Evolutionary conservation across 2,888 invertebrate genomes (phyloP).

Genomic region (Ectobius pallidus): DNA sequence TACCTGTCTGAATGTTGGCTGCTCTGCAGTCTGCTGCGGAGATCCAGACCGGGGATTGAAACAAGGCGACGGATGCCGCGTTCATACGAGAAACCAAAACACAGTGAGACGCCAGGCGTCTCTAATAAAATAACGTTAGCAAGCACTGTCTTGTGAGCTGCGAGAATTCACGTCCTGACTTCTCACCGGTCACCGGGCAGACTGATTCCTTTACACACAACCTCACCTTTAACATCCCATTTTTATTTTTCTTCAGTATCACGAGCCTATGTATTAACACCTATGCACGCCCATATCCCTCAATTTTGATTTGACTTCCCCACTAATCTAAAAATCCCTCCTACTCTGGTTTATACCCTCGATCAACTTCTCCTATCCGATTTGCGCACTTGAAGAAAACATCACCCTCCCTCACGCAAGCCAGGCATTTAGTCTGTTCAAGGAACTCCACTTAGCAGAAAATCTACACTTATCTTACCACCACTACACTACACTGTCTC

Average conservation of each 20-base stretch:
- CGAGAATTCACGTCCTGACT: not conserved
- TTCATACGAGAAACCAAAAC: slow-evolving; percentile 6
- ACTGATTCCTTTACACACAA: not conserved
- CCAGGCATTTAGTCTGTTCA: not conserved
- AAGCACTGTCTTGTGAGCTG: not conserved
- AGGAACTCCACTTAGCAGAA: not conserved
- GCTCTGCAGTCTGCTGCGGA: not conserved
- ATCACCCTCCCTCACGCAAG: not conserved
- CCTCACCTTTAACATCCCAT: not conserved
- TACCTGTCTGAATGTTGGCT: slow-evolving; percentile 12
- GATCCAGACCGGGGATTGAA: not conserved
- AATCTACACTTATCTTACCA: not conserved
- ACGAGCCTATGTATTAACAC: not conserved
- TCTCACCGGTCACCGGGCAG: slow-evolving; percentile 17
- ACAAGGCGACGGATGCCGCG: not conserved
- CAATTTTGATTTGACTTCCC: slow-evolving; percentile 21
- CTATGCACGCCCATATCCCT: not conserved
- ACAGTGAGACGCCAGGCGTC: not conserved
- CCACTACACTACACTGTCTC: not conserved
- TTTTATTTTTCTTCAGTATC: not conserved
- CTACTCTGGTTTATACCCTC: not conserved
- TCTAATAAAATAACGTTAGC: too few relatives aligned
- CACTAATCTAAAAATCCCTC: slow-evolving; percentile 17
- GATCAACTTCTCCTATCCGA: not conserved
- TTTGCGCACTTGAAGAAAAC: not conserved